Conservation (phyloP, 1,140 invertebrate species). For the Eriocheir sinensis region DNA sequence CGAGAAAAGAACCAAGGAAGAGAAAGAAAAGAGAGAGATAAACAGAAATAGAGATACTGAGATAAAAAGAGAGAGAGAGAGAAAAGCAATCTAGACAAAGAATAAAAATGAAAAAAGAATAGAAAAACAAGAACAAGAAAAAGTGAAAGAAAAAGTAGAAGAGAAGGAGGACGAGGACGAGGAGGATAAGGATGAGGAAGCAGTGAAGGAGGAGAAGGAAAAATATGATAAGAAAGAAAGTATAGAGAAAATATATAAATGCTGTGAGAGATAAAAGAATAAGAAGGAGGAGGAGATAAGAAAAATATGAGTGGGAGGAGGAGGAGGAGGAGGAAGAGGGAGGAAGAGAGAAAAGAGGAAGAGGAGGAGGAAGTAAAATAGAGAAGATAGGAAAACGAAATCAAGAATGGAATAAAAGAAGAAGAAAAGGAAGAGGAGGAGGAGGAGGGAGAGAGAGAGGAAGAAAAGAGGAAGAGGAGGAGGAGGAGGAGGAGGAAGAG, state of each 20-base stretch:
- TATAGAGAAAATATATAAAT: no score
- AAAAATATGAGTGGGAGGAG: no score
- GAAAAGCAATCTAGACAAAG: no score
- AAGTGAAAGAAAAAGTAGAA: no score
- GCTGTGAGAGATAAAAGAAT: no score
- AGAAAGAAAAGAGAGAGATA: not conserved
- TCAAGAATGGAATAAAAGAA: no score
- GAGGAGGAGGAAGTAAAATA: not conserved
- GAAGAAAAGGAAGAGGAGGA: not conserved
- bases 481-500: not conserved
- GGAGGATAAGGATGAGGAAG: not conserved
- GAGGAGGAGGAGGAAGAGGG: no score
- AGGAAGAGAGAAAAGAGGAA: not conserved
- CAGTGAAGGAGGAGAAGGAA: no score
- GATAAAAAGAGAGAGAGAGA: not conserved
- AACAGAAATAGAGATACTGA: not conserved
- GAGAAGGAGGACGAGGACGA: not conserved
- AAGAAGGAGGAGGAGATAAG: not conserved
- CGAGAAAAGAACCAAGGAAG: not conserved
- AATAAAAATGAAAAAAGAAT: not conserved
- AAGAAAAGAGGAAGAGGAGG: not conserved
- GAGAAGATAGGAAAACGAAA: not conserved
- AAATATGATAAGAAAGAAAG: no score
- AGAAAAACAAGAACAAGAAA: no score
- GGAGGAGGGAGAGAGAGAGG: not conserved